Percentiles rank a stretch among this genome's conserved stretches.
Conservation (phyloP, 2,888 invertebrate species). For the Acronicta aceris region DNA sequence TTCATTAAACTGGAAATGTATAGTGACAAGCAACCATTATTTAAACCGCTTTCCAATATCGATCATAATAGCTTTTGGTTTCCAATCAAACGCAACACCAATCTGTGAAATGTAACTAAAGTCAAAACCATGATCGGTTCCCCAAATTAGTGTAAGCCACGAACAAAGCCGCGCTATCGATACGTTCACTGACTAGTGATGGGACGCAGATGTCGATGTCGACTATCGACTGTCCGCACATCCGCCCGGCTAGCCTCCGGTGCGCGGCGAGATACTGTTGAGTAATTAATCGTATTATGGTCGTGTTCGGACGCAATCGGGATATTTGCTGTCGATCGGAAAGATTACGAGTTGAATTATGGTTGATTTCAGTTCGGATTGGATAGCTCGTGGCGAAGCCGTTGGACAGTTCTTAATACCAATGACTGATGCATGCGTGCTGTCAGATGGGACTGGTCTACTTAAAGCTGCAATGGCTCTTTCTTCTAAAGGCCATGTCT, state of each 20-base stretch:
- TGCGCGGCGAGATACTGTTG: slow-evolving; percentile 3
- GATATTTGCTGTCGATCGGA: slow-evolving; percentile 2
- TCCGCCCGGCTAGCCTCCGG: too few relatives aligned
- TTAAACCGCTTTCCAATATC: too few relatives aligned
- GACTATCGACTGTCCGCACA: slow-evolving; percentile 1
- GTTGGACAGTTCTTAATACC: too few relatives aligned
- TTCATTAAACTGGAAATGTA: too few relatives aligned
- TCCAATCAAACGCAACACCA: background rate
- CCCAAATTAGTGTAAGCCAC: slow-evolving; percentile 10
- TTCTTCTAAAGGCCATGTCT: too few relatives aligned
- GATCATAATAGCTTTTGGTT: background rate
- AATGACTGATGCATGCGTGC: too few relatives aligned
- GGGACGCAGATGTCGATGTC: slow-evolving; percentile 14
- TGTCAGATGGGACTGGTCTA: too few relatives aligned
- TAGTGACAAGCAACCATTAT: too few relatives aligned
- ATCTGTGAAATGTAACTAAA: background rate
- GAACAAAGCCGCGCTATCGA: slow-evolving; percentile 15
- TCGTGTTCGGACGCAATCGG: background rate
- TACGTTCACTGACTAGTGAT: slow-evolving; percentile 26
- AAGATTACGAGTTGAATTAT: slow-evolving; percentile 5
- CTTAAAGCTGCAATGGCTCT: too few relatives aligned
- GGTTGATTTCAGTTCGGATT: background rate
- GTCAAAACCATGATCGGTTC: background rate
- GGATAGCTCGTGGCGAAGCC: background rate
- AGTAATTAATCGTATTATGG: slow-evolving; percentile 20